Conservation (phyloP, 2,113 vertebrate genomes). For the Setophaga coronata region DNA sequence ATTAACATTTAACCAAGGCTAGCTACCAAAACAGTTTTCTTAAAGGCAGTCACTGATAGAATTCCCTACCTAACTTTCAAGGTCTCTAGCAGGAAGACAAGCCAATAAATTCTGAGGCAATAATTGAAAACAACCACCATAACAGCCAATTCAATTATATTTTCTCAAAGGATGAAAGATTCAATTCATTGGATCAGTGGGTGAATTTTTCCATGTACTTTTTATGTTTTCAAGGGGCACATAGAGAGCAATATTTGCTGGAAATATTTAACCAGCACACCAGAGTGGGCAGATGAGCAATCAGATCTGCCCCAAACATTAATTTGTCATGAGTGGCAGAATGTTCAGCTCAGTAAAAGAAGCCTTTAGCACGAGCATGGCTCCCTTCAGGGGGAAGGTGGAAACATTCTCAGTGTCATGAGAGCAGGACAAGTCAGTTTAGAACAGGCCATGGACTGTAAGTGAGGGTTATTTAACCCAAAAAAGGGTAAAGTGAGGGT, state of each 20-base stretch:
- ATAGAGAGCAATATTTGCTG: background rate
- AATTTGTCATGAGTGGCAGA: background rate
- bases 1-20: background rate
- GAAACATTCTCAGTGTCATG: background rate
- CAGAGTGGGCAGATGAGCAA: background rate
- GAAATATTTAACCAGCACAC: background rate
- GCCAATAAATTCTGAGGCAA: constrained; percentile 18
- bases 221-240: background rate
- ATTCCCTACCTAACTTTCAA: background rate
- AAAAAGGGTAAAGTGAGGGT: background rate
- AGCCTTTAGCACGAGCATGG: background rate
- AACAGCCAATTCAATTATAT: constrained; percentile 34
- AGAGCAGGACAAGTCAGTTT: background rate
- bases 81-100: background rate
- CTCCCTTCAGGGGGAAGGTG: background rate
- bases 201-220: background rate
- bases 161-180: background rate
- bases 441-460: background rate
- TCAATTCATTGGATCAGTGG: background rate
- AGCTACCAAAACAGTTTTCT: background rate
- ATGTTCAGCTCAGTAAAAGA: background rate
- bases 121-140: constrained; percentile 35
- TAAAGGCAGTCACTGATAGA: background rate
- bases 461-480: background rate
- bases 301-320: background rate